phyloP scores from a whole-genome alignment of 2,888 invertebrate genomes.

The Polyommatus iphigenia region DNA sequence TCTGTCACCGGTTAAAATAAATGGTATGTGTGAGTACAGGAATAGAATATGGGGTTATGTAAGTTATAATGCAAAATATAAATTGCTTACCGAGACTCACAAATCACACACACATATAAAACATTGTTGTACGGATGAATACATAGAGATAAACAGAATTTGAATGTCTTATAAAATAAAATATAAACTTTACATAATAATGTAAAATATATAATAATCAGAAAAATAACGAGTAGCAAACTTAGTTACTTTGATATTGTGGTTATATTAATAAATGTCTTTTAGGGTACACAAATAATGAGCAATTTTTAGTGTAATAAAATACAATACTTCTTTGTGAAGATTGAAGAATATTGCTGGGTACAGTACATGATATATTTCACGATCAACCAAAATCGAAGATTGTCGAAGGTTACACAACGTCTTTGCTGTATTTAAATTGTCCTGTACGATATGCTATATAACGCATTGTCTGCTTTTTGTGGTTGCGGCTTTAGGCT shows the following conservation, averaged over 20 bases:
- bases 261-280: background rate
- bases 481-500: too few relatives aligned
- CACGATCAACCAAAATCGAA: too few relatives aligned
- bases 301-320: background rate
- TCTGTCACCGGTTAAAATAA: background rate
- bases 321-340: background rate
- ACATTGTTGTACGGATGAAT: background rate
- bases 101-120: background rate
- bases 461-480: too few relatives aligned
- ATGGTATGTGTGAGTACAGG: background rate
- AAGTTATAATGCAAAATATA: background rate
- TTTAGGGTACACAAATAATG: background rate
- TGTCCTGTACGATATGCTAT: too few relatives aligned
- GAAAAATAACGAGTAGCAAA: background rate
- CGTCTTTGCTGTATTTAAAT: too few relatives aligned
- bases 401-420: too few relatives aligned
- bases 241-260: background rate
- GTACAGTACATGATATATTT: too few relatives aligned
- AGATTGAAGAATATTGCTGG: too few relatives aligned
- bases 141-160: background rate
- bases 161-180: background rate
- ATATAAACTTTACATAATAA: background rate
- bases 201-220: too few relatives aligned
- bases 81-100: slow-evolving; percentile 13
- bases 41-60: background rate